A percentile compares a stretch with the other conserved stretches of the same genome.
These are phyloP conservation scores for Harpalus rubripes DNA, from an alignment of 2,888 invertebrate genomes.

Conservation along the genomic window DNA sequence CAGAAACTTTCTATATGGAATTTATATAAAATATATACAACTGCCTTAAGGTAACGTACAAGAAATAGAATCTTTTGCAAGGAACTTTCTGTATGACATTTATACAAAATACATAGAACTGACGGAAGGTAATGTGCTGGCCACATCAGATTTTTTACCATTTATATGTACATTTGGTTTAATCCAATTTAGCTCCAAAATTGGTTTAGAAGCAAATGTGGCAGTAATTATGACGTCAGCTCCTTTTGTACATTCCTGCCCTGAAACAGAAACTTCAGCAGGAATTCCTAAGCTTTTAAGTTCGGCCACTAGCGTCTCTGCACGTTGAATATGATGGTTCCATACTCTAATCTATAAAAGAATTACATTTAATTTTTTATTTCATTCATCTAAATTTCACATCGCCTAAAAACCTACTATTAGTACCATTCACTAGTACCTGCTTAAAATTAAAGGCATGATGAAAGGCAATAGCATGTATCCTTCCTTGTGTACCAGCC, in stretches of 20 bases:
- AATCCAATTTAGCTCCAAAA: slow-evolving; percentile 79
- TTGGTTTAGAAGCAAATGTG: slow-evolving; percentile 78
- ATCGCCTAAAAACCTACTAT: too few species aligned
- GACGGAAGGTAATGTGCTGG: too few species aligned
- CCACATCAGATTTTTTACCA: slow-evolving; percentile 79
- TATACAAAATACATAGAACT: too few species aligned
- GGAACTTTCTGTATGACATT: too few species aligned
- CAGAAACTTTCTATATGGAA: too few species aligned
- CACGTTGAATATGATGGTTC: slow-evolving; percentile 78
- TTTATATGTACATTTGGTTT: slow-evolving; percentile 81
- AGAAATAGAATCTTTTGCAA: too few species aligned
- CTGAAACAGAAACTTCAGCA: slow-evolving; percentile 70
- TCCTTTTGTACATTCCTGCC: slow-evolving; percentile 78
- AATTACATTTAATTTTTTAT: too few species aligned
- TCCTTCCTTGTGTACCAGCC: slow-evolving; percentile 79
- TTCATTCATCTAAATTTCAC: too few species aligned
- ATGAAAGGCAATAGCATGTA: slow-evolving; percentile 79
- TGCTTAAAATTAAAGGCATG: slow-evolving; percentile 77
- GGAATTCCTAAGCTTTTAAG: slow-evolving; percentile 71
- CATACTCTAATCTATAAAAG: slow-evolving; percentile 80
- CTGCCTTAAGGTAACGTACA: too few species aligned
- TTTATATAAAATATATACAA: too few species aligned
- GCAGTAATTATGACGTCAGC: slow-evolving; percentile 83
- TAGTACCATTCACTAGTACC: slow-evolving; percentile 70
- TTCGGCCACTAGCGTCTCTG: slow-evolving; percentile 73